These are phyloP conservation scores for Barnardius zonarius DNA, from an alignment of 2,113 vertebrate species.

Conservation along the genomic window DNA sequence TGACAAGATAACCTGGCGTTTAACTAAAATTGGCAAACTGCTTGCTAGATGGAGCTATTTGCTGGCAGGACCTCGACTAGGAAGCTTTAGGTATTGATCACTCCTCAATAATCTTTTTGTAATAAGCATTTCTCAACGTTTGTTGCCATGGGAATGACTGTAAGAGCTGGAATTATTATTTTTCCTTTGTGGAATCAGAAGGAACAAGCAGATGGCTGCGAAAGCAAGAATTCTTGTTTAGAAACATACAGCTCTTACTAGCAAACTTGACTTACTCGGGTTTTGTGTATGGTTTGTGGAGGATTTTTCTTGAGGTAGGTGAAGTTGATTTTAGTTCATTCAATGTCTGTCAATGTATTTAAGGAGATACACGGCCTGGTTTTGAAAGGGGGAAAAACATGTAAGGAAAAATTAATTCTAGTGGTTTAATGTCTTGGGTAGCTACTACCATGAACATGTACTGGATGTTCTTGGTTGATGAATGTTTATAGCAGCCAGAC, in stretches of 20 bases:
- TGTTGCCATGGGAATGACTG: not conserved
- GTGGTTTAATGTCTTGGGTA: not conserved
- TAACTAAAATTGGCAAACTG: not conserved
- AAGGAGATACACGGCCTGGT: not conserved
- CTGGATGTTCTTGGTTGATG: not conserved
- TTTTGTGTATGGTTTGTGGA: not conserved
- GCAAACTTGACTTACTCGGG: not conserved
- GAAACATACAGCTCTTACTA: not conserved
- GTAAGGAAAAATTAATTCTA: not conserved
- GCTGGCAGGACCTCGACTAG: not conserved
- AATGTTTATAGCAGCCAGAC: not conserved
- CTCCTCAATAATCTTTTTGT: not conserved
- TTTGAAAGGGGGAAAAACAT: not conserved
- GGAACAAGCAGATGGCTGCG: not conserved
- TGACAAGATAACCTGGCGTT: not conserved
- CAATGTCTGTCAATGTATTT: not conserved
- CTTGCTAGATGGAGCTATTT: not conserved
- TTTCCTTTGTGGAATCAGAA: not conserved
- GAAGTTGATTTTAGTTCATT: not conserved
- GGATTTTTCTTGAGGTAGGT: not conserved
- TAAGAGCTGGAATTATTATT: not conserved
- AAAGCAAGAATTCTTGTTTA: not conserved
- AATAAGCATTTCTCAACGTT: not conserved
- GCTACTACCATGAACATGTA: not conserved
- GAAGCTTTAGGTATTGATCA: not conserved